These are phyloP conservation scores for Nycticryphes semicollaris DNA, from an alignment of 2,113 vertebrate genomes.

Conservation along the genomic window DNA sequence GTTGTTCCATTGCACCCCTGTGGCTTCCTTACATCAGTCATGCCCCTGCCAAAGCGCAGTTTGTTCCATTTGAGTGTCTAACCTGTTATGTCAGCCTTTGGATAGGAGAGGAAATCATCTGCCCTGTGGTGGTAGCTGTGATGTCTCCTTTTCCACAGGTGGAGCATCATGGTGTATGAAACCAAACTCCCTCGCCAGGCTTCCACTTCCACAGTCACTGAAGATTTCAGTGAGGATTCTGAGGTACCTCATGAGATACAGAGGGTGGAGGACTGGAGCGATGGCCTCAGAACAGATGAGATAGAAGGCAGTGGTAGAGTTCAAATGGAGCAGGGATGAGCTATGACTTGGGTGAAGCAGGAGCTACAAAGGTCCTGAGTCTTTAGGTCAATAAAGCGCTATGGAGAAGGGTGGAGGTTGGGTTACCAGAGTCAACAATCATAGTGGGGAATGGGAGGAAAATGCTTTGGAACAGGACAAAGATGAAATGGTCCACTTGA, in stretches of 20 bases:
- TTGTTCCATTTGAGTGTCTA: neutral
- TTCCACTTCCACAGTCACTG: conserved; percentile 82
- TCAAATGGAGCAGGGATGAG: neutral
- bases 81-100: neutral
- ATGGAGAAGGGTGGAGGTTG: neutral
- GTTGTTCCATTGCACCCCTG: neutral
- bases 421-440: neutral
- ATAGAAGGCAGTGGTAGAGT: neutral
- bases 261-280: neutral
- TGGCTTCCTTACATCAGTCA: neutral
- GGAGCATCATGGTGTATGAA: conserved; percentile 99
- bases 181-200: conserved; percentile 90
- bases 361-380: neutral
- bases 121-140: neutral
- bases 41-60: neutral
- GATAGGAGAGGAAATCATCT: neutral
- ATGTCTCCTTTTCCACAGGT: conserved; percentile 73
- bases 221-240: conserved; percentile 91
- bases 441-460: neutral
- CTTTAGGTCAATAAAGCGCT: neutral
- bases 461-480: neutral
- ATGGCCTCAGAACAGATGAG: neutral
- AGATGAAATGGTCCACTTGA: neutral
- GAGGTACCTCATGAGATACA: conserved; percentile 78
- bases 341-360: neutral